A percentile compares a stretch with the other conserved stretches of the same genome.
These are phyloP conservation scores for Phoenicopterus ruber DNA, from an alignment of 2,113 vertebrate species.

Conservation along the genomic window DNA sequence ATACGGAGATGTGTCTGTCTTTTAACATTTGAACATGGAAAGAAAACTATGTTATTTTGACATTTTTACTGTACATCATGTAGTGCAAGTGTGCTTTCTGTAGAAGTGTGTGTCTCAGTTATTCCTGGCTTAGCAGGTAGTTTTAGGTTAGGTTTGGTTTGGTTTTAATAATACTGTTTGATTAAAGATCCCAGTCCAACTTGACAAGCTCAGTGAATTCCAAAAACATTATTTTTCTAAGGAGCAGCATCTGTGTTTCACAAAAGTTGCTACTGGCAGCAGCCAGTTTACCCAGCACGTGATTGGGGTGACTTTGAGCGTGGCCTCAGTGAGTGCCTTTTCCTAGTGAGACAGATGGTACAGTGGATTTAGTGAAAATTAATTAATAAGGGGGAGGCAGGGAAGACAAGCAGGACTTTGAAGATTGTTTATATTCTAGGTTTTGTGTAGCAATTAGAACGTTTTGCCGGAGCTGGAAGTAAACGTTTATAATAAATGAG, in stretches of 20 bases:
- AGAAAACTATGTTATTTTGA: background rate
- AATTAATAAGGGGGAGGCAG: background rate
- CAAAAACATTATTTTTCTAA: background rate
- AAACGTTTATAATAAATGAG: background rate
- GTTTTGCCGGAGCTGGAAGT: background rate
- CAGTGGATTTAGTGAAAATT: background rate
- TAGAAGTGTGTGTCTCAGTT: background rate
- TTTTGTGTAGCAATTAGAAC: background rate
- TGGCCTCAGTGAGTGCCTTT: background rate
- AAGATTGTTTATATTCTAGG: background rate
- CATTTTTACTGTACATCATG: background rate
- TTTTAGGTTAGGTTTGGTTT: background rate
- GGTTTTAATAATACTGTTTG: background rate
- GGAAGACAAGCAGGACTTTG: background rate
- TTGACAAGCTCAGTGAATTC: background rate
- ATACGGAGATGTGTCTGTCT: background rate
- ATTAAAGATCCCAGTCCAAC: background rate
- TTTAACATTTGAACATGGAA: background rate
- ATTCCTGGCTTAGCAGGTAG: background rate
- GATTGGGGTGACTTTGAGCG: background rate
- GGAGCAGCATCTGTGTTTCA: background rate
- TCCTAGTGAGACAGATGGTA: background rate
- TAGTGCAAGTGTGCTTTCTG: background rate
- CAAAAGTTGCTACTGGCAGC: background rate
- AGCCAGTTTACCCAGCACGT: background rate